Evolutionary conservation across 37 sponge, comb jelly and placozoan species (phyloP).

Genomic region (Halisarca cf. caerulea): DNA sequence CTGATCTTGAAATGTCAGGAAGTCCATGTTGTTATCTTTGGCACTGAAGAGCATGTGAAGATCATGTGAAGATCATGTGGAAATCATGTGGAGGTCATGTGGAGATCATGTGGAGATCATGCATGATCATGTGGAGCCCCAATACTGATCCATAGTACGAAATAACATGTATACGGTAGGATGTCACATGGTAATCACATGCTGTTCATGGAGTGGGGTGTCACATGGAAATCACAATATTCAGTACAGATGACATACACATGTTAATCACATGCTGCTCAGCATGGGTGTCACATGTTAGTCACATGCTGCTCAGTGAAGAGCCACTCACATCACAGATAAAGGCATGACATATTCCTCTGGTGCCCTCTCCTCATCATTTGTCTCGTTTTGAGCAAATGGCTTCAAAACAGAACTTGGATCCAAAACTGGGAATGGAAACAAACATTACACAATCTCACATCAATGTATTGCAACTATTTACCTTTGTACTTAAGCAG

Average conservation of each 20-base stretch:
- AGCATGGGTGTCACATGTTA: no score
- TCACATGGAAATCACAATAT: not conserved
- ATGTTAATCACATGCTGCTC: not conserved
- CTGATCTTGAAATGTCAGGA: conserved; percentile 47
- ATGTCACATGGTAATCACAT: no score
- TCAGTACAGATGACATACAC: conserved; percentile 31
- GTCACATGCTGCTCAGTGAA: no score
- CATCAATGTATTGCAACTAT: not conserved
- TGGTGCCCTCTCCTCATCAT: conserved; percentile 13
- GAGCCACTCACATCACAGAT: conserved; percentile 12
- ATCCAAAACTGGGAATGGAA: not conserved
- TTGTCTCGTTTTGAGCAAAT: conserved; percentile 13
- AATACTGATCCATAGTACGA: no score
- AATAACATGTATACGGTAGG: no score
- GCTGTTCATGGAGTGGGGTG: no score
- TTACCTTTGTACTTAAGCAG: no score
- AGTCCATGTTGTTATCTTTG: conserved; percentile 54
- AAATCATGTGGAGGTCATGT: no score
- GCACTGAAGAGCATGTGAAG: conserved; percentile 27
- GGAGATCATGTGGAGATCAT: no score
- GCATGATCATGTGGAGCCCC: no score
- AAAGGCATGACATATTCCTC: conserved; percentile 30
- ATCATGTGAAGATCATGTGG: no score
- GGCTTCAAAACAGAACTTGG: conserved; percentile 17
- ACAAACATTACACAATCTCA: no score